Conservation (phyloP, 2,113 vertebrate species). For the Myiagra hebetior region DNA sequence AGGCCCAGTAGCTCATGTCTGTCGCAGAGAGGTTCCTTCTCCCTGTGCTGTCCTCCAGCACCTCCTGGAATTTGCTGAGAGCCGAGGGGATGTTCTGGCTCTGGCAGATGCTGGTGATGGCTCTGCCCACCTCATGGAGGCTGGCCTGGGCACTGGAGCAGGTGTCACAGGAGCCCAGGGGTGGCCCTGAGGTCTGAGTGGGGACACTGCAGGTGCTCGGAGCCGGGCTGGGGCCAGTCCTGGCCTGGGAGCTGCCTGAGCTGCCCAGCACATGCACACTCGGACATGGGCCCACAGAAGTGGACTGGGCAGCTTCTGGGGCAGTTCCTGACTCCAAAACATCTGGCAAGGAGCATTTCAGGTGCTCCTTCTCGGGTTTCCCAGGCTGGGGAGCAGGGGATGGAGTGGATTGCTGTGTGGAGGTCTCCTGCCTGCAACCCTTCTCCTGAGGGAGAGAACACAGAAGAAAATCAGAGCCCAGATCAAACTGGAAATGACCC, state of each 20-base stretch:
- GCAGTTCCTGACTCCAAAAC: not conserved
- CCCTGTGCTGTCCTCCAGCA: slow-evolving; percentile 68
- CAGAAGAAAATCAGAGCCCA: not conserved
- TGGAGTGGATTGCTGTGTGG: not conserved
- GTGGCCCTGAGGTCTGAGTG: slow-evolving; percentile 69
- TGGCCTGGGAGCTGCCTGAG: not conserved
- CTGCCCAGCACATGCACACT: not conserved
- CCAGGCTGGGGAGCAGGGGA: not conserved
- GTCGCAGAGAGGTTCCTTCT: slow-evolving; percentile 71
- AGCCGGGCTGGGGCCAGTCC: not conserved
- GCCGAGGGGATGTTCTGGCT: slow-evolving; percentile 87
- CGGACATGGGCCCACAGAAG: fast-evolving
- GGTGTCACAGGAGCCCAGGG: slow-evolving; percentile 75
- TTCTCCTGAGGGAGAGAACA: slow-evolving; percentile 40
- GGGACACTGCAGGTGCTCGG: slow-evolving; percentile 28
- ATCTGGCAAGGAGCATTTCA: fast-evolving
- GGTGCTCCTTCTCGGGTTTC: not conserved
- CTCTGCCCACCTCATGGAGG: slow-evolving; percentile 74
- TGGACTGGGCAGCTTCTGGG: not conserved
- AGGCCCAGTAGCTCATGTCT: slow-evolving; percentile 82
- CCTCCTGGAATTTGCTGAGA: slow-evolving; percentile 75
- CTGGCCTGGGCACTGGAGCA: slow-evolving; percentile 76
- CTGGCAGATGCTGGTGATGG: slow-evolving; percentile 77
- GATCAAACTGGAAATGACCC: not conserved
- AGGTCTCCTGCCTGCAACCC: not conserved